Base-by-base conservation (phyloP, 1,140 invertebrate genomes). In the Adelges cooleyi region DNA sequence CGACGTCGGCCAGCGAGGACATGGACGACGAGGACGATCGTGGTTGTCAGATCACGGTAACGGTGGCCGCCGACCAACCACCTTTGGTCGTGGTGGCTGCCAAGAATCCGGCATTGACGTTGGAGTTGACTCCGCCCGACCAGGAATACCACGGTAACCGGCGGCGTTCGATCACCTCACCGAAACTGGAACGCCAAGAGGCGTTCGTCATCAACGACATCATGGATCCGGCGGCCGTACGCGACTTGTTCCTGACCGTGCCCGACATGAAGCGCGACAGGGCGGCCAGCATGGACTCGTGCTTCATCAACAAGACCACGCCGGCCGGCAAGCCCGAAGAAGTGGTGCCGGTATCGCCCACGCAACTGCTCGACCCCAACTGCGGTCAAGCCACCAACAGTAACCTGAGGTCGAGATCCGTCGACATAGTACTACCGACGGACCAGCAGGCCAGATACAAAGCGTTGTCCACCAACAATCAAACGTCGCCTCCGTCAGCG, bases 351-450 rank as follows among this genome's bases (percentile, higher is more conserved):
- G 85, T 87, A 15, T 85, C 86, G 0, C 62, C 66, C n/a, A 78
- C 78, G n/a, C 77, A 75, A 17, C 79, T 82, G 18, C 48, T 72
- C 59, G 69, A 72, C 36, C 70, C 71, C 11, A 70, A 70, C n/a
- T 51, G 68, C 9, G 67, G 54, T 4, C 54, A 52, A 0, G 42
- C 65, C 11, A 46, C 23, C 23, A 82, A 82, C 67, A 79, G 82
- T 44, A 80, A 81, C 8, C 79, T 84, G 3, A 79, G 91, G n/a
- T 93, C 90, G 4, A 82, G 89, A 65, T 92, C 89, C 27, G 90
- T 94, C 44, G 90, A 95, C 74, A 92, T 94, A 67, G 89, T 89
- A 13, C 76, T 95, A 65, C 90, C 91, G 1, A 93, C 90, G 1
- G 86, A 89, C 50, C 84, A 87, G 69, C 86, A 90, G 71, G 84